Percentiles rank a stretch among this genome's conserved stretches.
phyloP scores from a whole-genome alignment of 2,113 vertebrate species.

The Paramormyrops kingsleyae region DNA sequence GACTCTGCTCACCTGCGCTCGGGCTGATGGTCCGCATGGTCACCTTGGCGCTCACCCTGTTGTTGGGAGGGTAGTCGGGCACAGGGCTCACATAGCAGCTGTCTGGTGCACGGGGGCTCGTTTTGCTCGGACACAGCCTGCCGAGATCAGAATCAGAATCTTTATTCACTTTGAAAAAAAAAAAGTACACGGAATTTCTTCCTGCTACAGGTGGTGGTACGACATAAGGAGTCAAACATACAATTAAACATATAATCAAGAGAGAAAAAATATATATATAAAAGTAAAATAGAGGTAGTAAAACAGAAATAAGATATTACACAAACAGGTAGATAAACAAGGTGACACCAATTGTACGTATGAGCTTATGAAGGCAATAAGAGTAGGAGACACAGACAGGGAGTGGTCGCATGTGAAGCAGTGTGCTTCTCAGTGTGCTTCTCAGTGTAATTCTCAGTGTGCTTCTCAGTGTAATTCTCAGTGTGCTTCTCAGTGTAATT shows the following conservation, averaged over 20 bases:
- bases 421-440: background rate
- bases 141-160: background rate
- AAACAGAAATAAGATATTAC: background rate
- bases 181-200: background rate
- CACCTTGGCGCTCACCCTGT: slow-evolving; percentile 67
- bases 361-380: background rate
- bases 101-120: slow-evolving; percentile 54
- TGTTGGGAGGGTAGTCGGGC: slow-evolving; percentile 67
- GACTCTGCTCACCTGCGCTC: slow-evolving; percentile 60
- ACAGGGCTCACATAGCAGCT: slow-evolving; percentile 59
- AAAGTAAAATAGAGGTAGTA: background rate
- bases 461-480: too few species aligned
- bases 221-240: background rate
- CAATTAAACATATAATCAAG: background rate
- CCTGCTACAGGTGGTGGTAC: background rate
- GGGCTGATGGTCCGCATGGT: slow-evolving; percentile 64
- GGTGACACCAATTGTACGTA: background rate
- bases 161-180: background rate
- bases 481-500: too few species aligned
- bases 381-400: background rate
- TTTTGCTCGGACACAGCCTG: slow-evolving; percentile 72
- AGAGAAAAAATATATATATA: background rate
- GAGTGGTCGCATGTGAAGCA: background rate
- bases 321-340: background rate
- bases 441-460: too few species aligned